phyloP scores from a whole-genome alignment of 2,888 invertebrate species.

The Lycaena phlaeas region DNA sequence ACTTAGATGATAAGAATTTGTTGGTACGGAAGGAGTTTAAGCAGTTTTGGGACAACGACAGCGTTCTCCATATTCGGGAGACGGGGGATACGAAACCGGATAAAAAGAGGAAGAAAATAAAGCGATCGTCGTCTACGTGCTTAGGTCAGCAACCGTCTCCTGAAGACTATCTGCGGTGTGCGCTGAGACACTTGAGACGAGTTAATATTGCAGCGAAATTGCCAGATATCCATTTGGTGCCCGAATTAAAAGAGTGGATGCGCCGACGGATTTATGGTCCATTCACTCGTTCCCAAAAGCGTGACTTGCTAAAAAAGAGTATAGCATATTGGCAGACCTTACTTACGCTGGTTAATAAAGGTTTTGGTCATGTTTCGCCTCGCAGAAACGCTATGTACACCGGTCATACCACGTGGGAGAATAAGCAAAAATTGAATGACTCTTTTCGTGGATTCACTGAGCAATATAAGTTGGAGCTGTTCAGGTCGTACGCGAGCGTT shows the following conservation, averaged over 20 bases:
- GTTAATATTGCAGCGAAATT: slow-evolving; percentile 48
- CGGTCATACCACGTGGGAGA: slow-evolving; percentile 37
- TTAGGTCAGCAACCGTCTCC: slow-evolving; percentile 39
- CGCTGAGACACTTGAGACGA: slow-evolving; percentile 36
- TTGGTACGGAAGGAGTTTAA: slow-evolving; percentile 46
- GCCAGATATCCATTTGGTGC: slow-evolving; percentile 48
- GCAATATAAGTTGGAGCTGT: slow-evolving; percentile 37
- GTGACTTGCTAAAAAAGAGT: slow-evolving; percentile 31
- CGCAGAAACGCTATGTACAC: slow-evolving; percentile 29
- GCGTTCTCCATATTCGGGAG: slow-evolving; percentile 34
- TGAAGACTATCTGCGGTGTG: slow-evolving; percentile 50
- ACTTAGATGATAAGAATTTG: slow-evolving; percentile 38
- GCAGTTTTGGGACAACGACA: slow-evolving; percentile 51
- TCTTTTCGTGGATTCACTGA: slow-evolving; percentile 34
- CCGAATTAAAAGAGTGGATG: slow-evolving; percentile 61
- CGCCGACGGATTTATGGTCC: slow-evolving; percentile 46
- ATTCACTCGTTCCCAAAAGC: slow-evolving; percentile 26
- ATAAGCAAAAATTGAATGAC: slow-evolving; percentile 39
- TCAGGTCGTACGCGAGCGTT: slow-evolving; percentile 36
- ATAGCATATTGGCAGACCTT: slow-evolving; percentile 41
- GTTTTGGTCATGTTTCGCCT: slow-evolving; percentile 36
- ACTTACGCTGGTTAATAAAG: slow-evolving; percentile 27
- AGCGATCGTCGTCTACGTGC: slow-evolving; percentile 33
- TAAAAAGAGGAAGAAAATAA: slow-evolving; percentile 29
- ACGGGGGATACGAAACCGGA: slow-evolving; percentile 24